phyloP scores from a whole-genome alignment of 2,113 vertebrate species.

The Nothobranchius kuhntae region DNA sequence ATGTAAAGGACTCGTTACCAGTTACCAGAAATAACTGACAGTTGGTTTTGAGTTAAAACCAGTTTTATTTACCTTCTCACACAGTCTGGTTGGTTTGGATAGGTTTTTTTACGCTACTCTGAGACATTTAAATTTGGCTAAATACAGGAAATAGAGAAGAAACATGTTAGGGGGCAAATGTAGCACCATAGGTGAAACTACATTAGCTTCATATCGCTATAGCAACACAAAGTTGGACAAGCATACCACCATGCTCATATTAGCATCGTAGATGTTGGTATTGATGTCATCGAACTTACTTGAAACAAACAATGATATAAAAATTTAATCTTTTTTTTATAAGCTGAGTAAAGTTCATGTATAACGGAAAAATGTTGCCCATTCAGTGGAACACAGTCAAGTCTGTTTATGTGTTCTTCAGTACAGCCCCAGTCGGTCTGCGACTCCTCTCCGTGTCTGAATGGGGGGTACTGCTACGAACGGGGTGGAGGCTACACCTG shows the following conservation, averaged over 20 bases:
- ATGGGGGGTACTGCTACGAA: constrained; percentile 91
- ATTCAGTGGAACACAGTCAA: constrained; percentile 71
- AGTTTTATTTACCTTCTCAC: no score
- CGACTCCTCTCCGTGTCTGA: constrained; percentile 94
- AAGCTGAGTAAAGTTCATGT: constrained; percentile 7
- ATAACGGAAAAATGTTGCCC: constrained; percentile 29
- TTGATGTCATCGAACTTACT: constrained; percentile 27
- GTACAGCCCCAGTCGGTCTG: constrained; percentile 91
- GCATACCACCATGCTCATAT: constrained; percentile 6
- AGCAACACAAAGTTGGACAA: not conserved
- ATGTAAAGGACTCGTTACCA: no score
- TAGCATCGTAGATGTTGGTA: constrained; percentile 19
- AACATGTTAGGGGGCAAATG: no score
- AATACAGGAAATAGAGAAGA: no score
- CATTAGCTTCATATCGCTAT: not conserved
- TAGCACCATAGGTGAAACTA: not conserved
- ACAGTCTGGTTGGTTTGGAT: no score
- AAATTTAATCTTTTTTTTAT: constrained; percentile 14
- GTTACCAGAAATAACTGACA: no score
- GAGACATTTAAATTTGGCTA: no score
- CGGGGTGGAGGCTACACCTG: constrained; percentile 87
- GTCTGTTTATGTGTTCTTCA: constrained; percentile 80
- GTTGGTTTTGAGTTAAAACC: no score
- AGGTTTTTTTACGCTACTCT: no score
- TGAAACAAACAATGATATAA: constrained; percentile 21